phyloP scores from a whole-genome alignment of 2,888 invertebrate genomes.

The Apocheima hispidaria region DNA sequence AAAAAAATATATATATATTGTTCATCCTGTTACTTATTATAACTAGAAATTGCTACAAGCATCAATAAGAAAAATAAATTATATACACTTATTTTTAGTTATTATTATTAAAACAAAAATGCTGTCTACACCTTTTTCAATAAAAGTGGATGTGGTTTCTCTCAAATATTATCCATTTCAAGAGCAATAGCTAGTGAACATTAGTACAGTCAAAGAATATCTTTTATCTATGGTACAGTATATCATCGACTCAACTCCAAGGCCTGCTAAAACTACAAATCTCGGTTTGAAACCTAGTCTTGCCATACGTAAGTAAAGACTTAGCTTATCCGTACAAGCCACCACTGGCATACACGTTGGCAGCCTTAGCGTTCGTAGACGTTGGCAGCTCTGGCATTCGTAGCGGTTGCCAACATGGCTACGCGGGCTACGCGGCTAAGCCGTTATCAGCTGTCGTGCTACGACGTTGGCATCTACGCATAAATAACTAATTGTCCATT shows the following conservation, averaged over 20 bases:
- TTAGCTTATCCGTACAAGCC: conserved; percentile 37
- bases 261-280: conserved; percentile 24
- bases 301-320: conserved; percentile 57
- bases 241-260: conserved; percentile 8
- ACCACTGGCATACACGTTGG: conserved; percentile 54
- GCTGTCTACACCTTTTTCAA: too few species aligned
- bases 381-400: conserved; percentile 79
- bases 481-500: too few species aligned
- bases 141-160: too few species aligned
- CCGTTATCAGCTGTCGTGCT: conserved; percentile 67
- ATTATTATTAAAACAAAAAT: too few species aligned
- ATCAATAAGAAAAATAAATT: too few species aligned
- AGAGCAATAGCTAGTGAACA: background rate
- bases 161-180: background rate
- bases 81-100: too few species aligned
- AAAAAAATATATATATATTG: too few species aligned
- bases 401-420: conserved; percentile 77
- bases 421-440: conserved; percentile 76
- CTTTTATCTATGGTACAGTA: background rate
- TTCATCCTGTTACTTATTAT: too few species aligned
- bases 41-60: too few species aligned
- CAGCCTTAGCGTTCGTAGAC: conserved; percentile 68
- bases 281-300: conserved; percentile 39
- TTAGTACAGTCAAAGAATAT: too few species aligned
- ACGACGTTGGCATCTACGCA: conserved; percentile 69